Conservation (phyloP, 1,140 invertebrate genomes). For the Temnothorax longispinosus region DNA sequence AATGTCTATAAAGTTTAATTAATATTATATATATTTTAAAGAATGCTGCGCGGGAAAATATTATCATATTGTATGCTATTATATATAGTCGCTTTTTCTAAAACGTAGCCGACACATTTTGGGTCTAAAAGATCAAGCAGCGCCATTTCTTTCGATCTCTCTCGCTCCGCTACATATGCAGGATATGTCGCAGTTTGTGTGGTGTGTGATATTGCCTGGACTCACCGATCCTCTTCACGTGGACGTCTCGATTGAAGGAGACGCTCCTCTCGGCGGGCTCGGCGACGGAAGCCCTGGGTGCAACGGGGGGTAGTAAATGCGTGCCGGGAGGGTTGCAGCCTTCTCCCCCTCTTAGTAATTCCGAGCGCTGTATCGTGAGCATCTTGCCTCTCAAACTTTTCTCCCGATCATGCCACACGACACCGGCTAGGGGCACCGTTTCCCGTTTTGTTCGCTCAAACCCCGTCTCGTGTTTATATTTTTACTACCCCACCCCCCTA, state of each 20-base stretch:
- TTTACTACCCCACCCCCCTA: conserved; percentile 55
- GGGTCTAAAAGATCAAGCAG: conserved; percentile 52
- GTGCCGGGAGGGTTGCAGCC: conserved; percentile 72
- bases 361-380: conserved; percentile 87
- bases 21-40: not conserved
- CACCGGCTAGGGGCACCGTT: conserved; percentile 32
- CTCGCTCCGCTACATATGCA: conserved; percentile 43
- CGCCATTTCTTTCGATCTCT: conserved; percentile 27
- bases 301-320: conserved; percentile 69
- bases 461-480: not conserved
- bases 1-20: not conserved
- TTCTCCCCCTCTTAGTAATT: conserved; percentile 85
- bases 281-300: conserved; percentile 68
- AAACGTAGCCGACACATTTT: not conserved
- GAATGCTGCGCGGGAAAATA: not conserved
- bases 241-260: conserved; percentile 95
- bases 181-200: conserved; percentile 63
- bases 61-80: no score
- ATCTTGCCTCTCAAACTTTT: conserved; percentile 83
- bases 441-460: conserved; percentile 53
- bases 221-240: conserved; percentile 95
- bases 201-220: conserved; percentile 81
- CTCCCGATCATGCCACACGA: conserved; percentile 78
- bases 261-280: conserved; percentile 88
- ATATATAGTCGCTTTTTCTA: not conserved